phyloP scores from a whole-genome alignment of 2,113 vertebrate species.

The Myiopsitta monachus region DNA sequence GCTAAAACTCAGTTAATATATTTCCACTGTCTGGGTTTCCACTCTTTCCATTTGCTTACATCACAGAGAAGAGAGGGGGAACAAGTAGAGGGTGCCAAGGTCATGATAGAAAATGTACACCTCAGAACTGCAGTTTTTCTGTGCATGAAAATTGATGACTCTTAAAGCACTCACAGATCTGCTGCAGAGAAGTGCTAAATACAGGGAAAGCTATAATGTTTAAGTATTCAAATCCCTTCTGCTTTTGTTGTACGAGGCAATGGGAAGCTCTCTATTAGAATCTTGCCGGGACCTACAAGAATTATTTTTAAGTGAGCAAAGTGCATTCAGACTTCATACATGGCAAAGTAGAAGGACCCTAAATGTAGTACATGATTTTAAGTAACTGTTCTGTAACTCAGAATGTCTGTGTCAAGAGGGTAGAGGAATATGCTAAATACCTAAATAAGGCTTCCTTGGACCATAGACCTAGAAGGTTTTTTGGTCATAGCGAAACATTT shows the following conservation, averaged over 20 bases:
- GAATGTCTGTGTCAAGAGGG: neutral
- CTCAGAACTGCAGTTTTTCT: neutral
- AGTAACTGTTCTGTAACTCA: neutral
- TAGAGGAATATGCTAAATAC: neutral
- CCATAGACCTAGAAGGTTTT: neutral
- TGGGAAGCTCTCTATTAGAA: neutral
- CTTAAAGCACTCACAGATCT: neutral
- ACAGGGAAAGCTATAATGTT: neutral
- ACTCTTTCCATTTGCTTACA: neutral
- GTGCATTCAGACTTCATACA: neutral
- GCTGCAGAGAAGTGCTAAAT: neutral
- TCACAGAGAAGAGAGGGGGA: neutral
- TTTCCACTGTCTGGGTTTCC: neutral
- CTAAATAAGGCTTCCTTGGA: neutral
- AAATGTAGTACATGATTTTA: neutral
- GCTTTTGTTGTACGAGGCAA: neutral
- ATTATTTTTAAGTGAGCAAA: neutral
- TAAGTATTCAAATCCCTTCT: neutral
- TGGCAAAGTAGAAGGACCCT: neutral
- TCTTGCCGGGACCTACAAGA: neutral
- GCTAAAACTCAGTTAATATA: neutral
- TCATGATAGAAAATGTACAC: neutral
- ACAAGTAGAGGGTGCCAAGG: neutral
- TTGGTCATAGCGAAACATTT: neutral
- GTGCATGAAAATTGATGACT: neutral